A percentile compares a stretch with the other conserved stretches of the same genome.
These are phyloP conservation scores for Glossophaga mutica DNA, from an alignment of 2,797 vertebrate species.

Conservation along the genomic window DNA sequence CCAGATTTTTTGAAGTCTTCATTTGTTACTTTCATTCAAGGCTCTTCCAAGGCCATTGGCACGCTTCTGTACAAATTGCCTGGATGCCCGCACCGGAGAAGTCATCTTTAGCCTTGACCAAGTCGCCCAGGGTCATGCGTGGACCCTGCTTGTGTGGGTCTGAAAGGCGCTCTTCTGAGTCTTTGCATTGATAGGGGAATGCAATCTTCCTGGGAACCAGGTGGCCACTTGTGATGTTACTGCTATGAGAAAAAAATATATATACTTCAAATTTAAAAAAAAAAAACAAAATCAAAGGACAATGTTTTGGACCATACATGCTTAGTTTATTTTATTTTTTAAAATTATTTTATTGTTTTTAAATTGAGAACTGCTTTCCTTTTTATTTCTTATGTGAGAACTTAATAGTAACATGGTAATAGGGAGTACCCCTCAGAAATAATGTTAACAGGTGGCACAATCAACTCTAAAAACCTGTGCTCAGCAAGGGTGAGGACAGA, in stretches of 20 bases:
- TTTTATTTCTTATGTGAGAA: background rate
- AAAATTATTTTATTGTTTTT: background rate
- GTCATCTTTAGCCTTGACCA: conserved; percentile 96
- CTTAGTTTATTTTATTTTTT: background rate
- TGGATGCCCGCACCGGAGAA: conserved; percentile 95
- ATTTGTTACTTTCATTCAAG: conserved; percentile 97
- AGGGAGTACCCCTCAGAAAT: background rate
- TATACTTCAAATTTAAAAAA: conserved; percentile 22
- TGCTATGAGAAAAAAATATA: background rate
- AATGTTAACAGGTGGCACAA: background rate
- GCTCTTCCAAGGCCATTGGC: conserved; percentile 92
- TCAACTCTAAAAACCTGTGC: conserved; percentile 1
- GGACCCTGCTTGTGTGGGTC: conserved; percentile 94
- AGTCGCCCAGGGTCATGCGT: conserved; percentile 90
- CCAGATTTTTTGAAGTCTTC: conserved; percentile 98
- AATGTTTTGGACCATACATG: background rate
- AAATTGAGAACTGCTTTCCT: background rate
- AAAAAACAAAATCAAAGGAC: background rate
- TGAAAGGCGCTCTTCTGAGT: conserved; percentile 86
- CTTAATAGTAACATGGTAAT: background rate
- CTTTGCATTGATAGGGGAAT: conserved; percentile 92
- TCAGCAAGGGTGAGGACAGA: background rate
- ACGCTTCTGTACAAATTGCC: conserved; percentile 97
- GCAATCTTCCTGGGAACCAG: conserved; percentile 87
- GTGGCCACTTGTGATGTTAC: background rate